A percentile compares a stretch with the other conserved stretches of the same genome.
Conservation (phyloP, 1,140 invertebrate species). For the Apis mellifera region DNA sequence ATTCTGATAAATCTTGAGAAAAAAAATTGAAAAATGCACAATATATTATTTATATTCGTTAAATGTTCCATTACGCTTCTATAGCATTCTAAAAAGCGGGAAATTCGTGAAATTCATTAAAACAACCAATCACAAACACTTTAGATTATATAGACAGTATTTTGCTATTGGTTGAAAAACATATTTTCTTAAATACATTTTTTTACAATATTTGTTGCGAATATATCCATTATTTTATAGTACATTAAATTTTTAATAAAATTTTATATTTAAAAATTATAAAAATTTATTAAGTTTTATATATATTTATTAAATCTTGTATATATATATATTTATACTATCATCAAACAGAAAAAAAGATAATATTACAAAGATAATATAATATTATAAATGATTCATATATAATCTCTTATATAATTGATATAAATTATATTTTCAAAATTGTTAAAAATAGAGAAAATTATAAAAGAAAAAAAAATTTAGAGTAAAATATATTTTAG, state of each 20-base stretch:
- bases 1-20: conserved; percentile 14
- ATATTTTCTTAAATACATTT: conserved; percentile 14
- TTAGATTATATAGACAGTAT: background rate
- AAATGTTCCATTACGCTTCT: conserved; percentile 31
- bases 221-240: background rate
- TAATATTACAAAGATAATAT: no score
- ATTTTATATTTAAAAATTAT: no score
- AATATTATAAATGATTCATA: no score
- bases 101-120: conserved; percentile 16
- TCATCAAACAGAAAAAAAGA: no score
- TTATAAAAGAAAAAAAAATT: no score
- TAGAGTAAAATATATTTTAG: no score
- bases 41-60: conserved; percentile 62
- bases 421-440: no score
- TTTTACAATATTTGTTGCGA: background rate
- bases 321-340: no score
- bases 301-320: background rate
- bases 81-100: conserved; percentile 37
- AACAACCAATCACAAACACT: conserved; percentile 32
- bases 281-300: background rate
- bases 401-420: no score
- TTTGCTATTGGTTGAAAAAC: conserved; percentile 13
- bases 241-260: background rate
- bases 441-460: no score
- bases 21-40: conserved; percentile 46